Base-by-base conservation (phyloP, 2,797 vertebrate genomes). In the Tapera naevia region DNA sequence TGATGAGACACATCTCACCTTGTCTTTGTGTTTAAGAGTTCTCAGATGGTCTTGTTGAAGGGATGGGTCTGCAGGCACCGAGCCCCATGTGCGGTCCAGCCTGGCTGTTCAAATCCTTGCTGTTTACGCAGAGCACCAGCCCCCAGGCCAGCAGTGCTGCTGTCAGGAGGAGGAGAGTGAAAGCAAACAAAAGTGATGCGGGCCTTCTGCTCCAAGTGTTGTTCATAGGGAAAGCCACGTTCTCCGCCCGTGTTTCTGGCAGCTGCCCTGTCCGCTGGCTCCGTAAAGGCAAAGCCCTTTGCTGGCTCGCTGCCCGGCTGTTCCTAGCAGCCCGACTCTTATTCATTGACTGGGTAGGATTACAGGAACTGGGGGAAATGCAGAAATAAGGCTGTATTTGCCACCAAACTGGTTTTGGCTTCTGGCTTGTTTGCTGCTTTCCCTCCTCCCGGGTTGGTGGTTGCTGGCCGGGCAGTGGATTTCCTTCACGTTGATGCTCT, bases 301-400 rank as follows among this genome's bases (percentile, higher is more conserved):
- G 19, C 93, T 96, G 96, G 96, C 93, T 12, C 18, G 0, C 11
- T 56, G 91, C 96, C 94, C 4, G 3, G 82, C 82, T 9, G 7
- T 54, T 95, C 82, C 85, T 79, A 82, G 84, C 92, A 85, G 89
- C 84, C 91, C 46, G 0, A 8, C 89, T 88, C 91, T 86, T 46
- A 8, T 72, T 96, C 96, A 95, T 96, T 96, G 93, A 96, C 96
- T 95, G 93, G 96, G 96, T 97, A 94, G 71, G 84, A 69, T 97
- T 97, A 96, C 96, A 78, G 80, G 78, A 91, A 61, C 67, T 39
- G 67, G 79, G 86, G 57, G 70, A 56, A 89, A 92, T 35, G 71
- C 43, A 37, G 65, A n/a, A 64, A 33, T 28, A 25, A 32, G n/a
- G 54, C 56, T 32, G 16, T 27, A 11, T 60, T 84, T 67, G 50